Evolutionary conservation across 2,888 invertebrate species (phyloP).

Genomic region (Drosophila peninsularis): DNA sequence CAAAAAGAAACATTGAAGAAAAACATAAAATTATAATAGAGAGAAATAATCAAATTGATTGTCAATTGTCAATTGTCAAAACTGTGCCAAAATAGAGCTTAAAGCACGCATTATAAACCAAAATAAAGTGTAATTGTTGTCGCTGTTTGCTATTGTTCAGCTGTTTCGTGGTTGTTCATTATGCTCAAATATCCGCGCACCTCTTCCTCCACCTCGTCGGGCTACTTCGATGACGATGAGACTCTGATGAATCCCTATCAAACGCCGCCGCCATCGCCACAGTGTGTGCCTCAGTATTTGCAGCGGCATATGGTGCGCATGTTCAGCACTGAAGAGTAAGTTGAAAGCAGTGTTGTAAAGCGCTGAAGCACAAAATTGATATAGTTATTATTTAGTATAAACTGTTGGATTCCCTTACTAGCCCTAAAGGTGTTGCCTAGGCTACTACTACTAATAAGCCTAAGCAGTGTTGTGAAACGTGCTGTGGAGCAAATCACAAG

Average conservation of each 20-base stretch:
- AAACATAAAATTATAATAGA: neutral
- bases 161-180: conserved; percentile 14
- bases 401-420: too few relatives aligned
- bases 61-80: neutral
- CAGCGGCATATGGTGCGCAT: conserved; percentile 83
- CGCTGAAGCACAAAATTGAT: neutral
- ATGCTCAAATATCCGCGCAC: conserved; percentile 82
- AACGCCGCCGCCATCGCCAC: conserved; percentile 79
- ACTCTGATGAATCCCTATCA: conserved; percentile 79
- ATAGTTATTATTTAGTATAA: too few relatives aligned
- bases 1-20: neutral
- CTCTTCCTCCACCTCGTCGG: conserved; percentile 80
- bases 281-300: conserved; percentile 73
- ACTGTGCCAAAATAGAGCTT: conserved; percentile 46
- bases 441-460: too few relatives aligned
- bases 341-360: conserved; percentile 22
- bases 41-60: conserved; percentile 16
- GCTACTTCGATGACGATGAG: conserved; percentile 82
- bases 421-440: too few relatives aligned
- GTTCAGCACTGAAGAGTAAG: conserved; percentile 84
- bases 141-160: conserved; percentile 14
- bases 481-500: too few relatives aligned
- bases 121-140: conserved; percentile 8
- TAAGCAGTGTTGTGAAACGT: neutral
- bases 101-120: neutral